Percentiles rank a stretch among this genome's conserved stretches.
phyloP scores from a whole-genome alignment of 2,888 invertebrate species.

The Drosophila glabriapex region DNA sequence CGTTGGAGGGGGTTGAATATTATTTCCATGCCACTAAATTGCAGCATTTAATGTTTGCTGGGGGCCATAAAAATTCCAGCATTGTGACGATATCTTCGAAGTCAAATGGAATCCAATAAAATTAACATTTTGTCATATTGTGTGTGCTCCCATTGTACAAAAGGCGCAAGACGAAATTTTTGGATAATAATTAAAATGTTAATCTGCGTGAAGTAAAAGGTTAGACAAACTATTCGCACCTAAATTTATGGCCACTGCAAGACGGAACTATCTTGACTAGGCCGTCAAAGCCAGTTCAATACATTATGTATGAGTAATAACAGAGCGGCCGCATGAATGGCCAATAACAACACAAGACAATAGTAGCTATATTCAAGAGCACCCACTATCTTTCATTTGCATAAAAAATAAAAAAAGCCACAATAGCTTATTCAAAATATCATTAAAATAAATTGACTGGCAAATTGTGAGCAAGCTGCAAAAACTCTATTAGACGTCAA shows the following conservation, averaged over 20 bases:
- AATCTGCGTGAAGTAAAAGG: constrained; percentile 80
- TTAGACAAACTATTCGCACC: constrained; percentile 81
- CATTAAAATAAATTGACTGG: constrained; percentile 42
- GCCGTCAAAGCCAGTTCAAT: constrained; percentile 47
- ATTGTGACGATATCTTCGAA: constrained; percentile 38
- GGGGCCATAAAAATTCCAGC: constrained; percentile 67
- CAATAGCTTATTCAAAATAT: constrained; percentile 44
- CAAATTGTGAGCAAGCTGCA: constrained; percentile 17
- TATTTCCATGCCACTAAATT: constrained; percentile 45
- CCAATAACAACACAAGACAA: constrained; percentile 58
- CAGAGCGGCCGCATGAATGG: constrained; percentile 50
- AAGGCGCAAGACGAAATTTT: constrained; percentile 59
- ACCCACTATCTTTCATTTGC: constrained; percentile 75
- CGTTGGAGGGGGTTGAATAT: constrained; percentile 17
- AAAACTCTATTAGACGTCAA: not conserved
- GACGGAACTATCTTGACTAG: constrained; percentile 68
- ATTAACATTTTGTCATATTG: constrained; percentile 60
- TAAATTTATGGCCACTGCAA: constrained; percentile 77
- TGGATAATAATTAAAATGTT: constrained; percentile 80
- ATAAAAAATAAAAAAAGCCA: constrained; percentile 49
- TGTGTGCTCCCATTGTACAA: constrained; percentile 37
- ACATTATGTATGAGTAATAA: constrained; percentile 77
- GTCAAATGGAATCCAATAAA: constrained; percentile 62
- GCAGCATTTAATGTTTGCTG: constrained; percentile 50
- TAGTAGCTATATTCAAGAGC: constrained; percentile 73